phyloP scores from a whole-genome alignment of 2,888 invertebrate species.

The Biston betularia region DNA sequence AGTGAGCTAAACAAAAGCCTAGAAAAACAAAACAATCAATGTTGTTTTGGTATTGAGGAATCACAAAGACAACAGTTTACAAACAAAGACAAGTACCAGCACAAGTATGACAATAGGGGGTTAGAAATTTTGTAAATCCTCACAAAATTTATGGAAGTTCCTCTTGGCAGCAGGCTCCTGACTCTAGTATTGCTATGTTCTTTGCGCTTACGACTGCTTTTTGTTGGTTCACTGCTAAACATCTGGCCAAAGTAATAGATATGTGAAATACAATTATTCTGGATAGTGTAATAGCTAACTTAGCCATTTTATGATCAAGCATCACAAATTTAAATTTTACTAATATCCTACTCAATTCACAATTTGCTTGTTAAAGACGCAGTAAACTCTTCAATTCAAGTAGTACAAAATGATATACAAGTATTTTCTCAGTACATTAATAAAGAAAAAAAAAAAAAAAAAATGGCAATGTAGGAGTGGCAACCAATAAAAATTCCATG shows the following conservation, averaged over 20 bases:
- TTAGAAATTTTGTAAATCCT: neutral
- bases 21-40: neutral
- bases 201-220: slow-evolving; percentile 11
- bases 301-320: too few species aligned
- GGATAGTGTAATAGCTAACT: neutral
- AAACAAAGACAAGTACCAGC: neutral
- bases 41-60: neutral
- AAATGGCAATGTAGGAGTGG: neutral
- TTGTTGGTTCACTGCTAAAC: slow-evolving; percentile 12
- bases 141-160: slow-evolving; percentile 20
- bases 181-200: neutral
- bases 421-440: too few species aligned
- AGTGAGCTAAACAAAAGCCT: neutral
- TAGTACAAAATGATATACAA: too few species aligned
- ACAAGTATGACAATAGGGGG: slow-evolving; percentile 3
- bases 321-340: too few species aligned
- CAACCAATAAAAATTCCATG: slow-evolving; percentile 1
- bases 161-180: slow-evolving; percentile 8
- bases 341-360: too few species aligned
- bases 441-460: too few species aligned
- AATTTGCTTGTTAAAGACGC: too few species aligned
- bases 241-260: slow-evolving; percentile 6
- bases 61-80: neutral
- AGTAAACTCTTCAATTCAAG: neutral
- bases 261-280: neutral